Base-by-base conservation (phyloP, 2,113 vertebrate species). In the Phycodurus eques region DNA sequence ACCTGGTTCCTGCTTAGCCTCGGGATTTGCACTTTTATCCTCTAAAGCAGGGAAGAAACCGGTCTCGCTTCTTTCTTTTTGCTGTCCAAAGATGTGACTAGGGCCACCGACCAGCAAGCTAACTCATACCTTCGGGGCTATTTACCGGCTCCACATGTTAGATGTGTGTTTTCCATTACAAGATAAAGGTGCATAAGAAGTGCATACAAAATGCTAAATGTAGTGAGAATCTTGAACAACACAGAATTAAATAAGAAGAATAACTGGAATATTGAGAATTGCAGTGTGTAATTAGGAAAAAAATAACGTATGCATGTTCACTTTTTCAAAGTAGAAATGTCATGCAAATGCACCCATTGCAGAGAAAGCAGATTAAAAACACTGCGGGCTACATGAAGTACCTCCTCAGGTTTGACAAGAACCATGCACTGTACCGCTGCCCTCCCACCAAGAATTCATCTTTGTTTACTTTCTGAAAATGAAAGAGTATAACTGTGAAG, bases 131-230 rank as follows among this genome's bases (percentile, higher is more conserved):
- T 75, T 9, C 3, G 68, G 54, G 56, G 43, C 51, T 19, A 59
- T 67, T 74, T 80, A 79, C 83, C 59, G 64, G 62, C 80, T 83
- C 67, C 70, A 69, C 80, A 84, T 84, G 81, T 85, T 79, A 39
- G 76, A n/a, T 68, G 31, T 72, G 12, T 63, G 66, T 70, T 49
- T 82, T 39, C 27, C 13, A 49, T 31, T 6, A 27, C 12, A 12
- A 20, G 15, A 22, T n/a, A 64, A 64, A 43, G 7, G 5, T 22
- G n/a, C 20, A 15, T n/a, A 20, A 3, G 7, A 66, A 15, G 39
- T 22, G n/a, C 20, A 44, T 20, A 43, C 1, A 5, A 11, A 44
- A 61, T 35, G 31, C 31, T 15, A 17, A 35, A 31, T 9, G 31
- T 35, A 22, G 59, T 27, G 4, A 27, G 9, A 35, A 17, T 61